Evolutionary conservation across 1,140 invertebrate genomes (phyloP), one percentile per base, ranked within the genome.

Genomic region (Drosophila nigromelanica): DNA sequence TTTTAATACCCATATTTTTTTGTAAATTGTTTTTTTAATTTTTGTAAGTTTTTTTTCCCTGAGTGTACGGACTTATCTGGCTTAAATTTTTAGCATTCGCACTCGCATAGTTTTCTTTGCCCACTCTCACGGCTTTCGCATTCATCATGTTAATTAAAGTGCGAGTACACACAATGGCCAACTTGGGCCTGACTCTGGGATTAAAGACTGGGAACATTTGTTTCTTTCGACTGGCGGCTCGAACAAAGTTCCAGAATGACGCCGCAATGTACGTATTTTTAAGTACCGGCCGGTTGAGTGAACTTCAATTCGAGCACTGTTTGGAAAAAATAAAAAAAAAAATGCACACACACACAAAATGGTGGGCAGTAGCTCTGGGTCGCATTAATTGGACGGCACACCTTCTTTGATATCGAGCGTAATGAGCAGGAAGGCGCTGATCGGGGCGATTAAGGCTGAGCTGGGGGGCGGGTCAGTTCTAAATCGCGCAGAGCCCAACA

Each of bases 321-420:
- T 15, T 11, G 24, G n/a, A 11, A 6, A 21, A 11, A 45, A 21
- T 27, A 11, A 3, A 21, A 8, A 45, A 24, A 48, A 24, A 52
- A 64, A 33, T 30, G n/a, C n/a, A n/a, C 1, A 18, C 2, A 18
- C 1, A 18, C 3, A 24, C 2, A 24, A 24, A 24, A 24, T 24
- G 60, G 52, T 59, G 78, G 54, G 33, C 33, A 55, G 52, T 61
- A 48, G 59, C 61, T 52, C 37, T 56, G 68, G 67, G 43, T 64
- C 37, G 52, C 15, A 52, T 71, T 78, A 73, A 78, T 68, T 78
- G 73, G 62, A 55, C 58, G 82, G 67, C 81, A 87, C 81, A 78
- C 81, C 81, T 69, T 73, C 42, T 71, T 64, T 76, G 80, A 85
- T 83, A 78, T 77, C 64, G 61, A 61, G 24, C 52, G 72, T 80